phyloP scores from a whole-genome alignment of 2,113 vertebrate genomes.

The Neolamprologus cancellatus region DNA sequence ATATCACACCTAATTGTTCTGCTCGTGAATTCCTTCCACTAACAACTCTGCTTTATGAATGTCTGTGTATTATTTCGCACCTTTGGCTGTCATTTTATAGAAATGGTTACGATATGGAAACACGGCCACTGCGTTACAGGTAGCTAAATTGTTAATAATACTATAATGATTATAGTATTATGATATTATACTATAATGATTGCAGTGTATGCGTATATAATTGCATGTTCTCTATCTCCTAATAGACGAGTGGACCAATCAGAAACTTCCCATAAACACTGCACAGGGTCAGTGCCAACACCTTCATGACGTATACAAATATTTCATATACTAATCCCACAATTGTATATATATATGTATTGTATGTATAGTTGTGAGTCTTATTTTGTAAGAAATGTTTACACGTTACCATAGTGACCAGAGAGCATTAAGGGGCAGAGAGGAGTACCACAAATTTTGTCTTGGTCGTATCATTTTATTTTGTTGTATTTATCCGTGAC shows the following conservation, averaged over 20 bases:
- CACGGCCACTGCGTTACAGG: neutral
- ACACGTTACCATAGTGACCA: neutral
- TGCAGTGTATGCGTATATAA: neutral
- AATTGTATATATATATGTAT: rapidly evolving
- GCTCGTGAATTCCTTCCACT: neutral
- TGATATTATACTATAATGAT: neutral
- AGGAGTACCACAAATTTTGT: rapidly evolving
- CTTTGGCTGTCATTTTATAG: neutral
- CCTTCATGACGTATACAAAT: neutral
- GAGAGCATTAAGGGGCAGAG: neutral
- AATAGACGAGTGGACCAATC: neutral
- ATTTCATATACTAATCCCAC: neutral
- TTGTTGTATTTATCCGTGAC: neutral
- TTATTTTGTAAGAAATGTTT: neutral
- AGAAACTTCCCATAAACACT: neutral
- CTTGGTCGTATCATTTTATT: rapidly evolving
- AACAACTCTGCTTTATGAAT: neutral
- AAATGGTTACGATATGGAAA: rapidly evolving
- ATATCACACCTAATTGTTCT: neutral
- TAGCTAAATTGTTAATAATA: neutral
- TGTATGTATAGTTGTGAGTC: too few species aligned
- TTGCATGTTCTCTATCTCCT: neutral
- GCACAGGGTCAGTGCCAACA: neutral
- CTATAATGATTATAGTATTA: neutral
- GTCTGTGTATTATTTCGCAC: neutral